Evolutionary conservation across 2,797 vertebrate genomes (phyloP).

Genomic region (Columba guinea): DNA sequence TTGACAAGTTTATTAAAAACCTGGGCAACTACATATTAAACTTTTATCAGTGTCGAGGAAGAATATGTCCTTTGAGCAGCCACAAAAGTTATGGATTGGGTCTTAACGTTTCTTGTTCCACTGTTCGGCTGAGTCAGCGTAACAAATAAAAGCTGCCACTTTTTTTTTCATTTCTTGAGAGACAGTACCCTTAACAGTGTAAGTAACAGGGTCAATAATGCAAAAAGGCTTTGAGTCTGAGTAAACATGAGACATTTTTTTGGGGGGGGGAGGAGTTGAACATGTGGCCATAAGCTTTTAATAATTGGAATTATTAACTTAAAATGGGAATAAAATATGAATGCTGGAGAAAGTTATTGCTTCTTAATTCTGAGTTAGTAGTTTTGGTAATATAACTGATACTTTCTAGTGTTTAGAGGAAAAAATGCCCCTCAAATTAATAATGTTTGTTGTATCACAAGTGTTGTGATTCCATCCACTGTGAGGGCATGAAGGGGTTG

Average conservation of each 20-base stretch:
- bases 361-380: background rate
- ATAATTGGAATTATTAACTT: conserved; percentile 49
- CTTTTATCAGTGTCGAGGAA: conserved; percentile 76
- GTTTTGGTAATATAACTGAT: background rate
- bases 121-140: conserved; percentile 60
- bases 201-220: background rate
- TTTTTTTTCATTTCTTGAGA: background rate
- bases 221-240: background rate
- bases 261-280: too few species aligned
- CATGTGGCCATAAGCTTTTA: background rate
- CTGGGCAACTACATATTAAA: conserved; percentile 72
- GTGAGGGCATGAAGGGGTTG: background rate
- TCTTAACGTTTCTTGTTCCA: conserved; percentile 41
- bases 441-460: background rate
- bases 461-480: background rate
- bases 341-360: background rate
- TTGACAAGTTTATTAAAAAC: conserved; percentile 87
- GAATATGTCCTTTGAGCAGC: conserved; percentile 57
- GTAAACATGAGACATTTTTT: background rate
- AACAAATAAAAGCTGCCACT: conserved; percentile 15
- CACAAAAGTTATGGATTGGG: conserved; percentile 67
- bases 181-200: background rate
- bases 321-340: conserved; percentile 23
- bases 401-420: background rate
- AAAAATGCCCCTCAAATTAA: background rate